Evolutionary conservation across 2,888 invertebrate genomes (phyloP).

Genomic region (Acleris emargana): DNA sequence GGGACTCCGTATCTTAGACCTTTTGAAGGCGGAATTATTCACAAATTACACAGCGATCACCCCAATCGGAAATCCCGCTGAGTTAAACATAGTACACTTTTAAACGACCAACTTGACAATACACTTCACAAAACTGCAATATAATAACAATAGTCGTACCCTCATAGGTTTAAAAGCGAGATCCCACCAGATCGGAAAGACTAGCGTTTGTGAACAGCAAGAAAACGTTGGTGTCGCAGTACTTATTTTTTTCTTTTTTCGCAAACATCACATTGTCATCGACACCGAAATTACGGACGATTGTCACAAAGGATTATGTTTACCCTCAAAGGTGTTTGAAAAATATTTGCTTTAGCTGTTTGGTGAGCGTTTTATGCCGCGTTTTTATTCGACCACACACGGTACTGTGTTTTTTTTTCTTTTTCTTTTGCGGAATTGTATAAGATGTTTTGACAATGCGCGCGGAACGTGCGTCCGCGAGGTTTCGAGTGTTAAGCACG

Average conservation of each 20-base stretch:
- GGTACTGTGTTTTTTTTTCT: constrained; percentile 51
- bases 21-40: constrained; percentile 68
- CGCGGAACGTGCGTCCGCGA: constrained; percentile 70
- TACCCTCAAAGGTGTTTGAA: constrained; percentile 76
- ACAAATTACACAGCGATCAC: constrained; percentile 75
- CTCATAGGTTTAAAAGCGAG: constrained; percentile 7
- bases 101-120: constrained; percentile 29
- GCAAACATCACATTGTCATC: constrained; percentile 70
- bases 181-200: background rate
- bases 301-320: constrained; percentile 75
- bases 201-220: constrained; percentile 22
- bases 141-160: background rate
- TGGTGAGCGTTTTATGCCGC: constrained; percentile 71
- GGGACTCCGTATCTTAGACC: constrained; percentile 51
- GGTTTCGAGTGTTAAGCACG: constrained; percentile 76
- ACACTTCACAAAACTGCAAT: background rate
- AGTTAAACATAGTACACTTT: constrained; percentile 63
- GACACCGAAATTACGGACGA: constrained; percentile 73
- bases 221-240: constrained; percentile 20
- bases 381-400: constrained; percentile 75
- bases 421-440: constrained; percentile 71
- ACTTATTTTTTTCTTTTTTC: constrained; percentile 51
- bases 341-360: constrained; percentile 76
- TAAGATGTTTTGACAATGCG: constrained; percentile 81
- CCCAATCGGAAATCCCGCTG: constrained; percentile 66